These are phyloP conservation scores for Enteromius mattozi DNA, from an alignment of 2,797 vertebrate genomes.

Conservation along the genomic window DNA sequence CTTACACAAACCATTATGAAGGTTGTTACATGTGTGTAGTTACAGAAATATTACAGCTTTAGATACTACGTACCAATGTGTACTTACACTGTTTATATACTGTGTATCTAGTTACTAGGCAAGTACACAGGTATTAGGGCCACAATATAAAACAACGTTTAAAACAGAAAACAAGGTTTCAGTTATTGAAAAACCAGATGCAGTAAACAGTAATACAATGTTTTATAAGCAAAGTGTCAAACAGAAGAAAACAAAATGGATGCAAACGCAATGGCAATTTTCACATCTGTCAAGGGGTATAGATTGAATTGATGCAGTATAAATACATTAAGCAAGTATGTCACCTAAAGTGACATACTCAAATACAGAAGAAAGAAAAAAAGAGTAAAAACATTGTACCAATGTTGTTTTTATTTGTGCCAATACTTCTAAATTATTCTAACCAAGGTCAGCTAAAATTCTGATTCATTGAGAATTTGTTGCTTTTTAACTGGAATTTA, in stretches of 20 bases:
- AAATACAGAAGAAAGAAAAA: background rate
- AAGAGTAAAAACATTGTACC: background rate
- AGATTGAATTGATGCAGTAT: background rate
- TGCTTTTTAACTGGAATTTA: background rate
- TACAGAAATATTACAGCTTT: no score
- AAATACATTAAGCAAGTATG: background rate
- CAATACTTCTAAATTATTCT: background rate
- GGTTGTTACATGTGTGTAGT: no score
- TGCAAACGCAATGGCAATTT: background rate
- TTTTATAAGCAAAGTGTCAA: slow-evolving; percentile 3
- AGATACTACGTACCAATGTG: no score
- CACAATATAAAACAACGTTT: background rate
- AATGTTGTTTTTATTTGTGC: background rate
- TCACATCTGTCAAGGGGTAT: background rate
- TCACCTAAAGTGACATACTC: background rate
- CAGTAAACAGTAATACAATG: background rate
- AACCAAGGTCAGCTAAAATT: background rate
- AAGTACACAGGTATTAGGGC: no score
- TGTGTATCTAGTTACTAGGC: no score
- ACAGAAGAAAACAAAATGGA: background rate
- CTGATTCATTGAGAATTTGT: background rate
- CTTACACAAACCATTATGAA: no score
- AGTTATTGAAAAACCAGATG: background rate
- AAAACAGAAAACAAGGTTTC: background rate
- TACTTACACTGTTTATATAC: no score